Conservation (phyloP, 2,113 vertebrate genomes). For the Saimiri boliviensis region DNA sequence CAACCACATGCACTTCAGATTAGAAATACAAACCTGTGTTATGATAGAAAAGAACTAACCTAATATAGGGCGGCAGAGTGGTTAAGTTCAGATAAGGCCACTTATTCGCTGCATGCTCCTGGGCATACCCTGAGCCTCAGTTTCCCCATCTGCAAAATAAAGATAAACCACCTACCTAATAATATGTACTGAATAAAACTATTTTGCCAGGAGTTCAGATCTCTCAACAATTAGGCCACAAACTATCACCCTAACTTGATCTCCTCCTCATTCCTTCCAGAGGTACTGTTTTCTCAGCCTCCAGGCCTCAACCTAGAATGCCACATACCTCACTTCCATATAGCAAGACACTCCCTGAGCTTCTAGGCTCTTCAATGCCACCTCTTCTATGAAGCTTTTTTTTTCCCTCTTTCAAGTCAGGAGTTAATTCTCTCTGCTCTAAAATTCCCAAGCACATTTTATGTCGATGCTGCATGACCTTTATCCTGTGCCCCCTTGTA, state of each 20-base stretch:
- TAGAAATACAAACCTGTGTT: not conserved
- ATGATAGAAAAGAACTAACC: not conserved
- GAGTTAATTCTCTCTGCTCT: not conserved
- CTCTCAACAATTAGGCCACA: not conserved
- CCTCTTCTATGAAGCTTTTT: not conserved
- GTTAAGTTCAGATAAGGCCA: not conserved
- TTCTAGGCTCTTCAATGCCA: not conserved
- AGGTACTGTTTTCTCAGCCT: not conserved
- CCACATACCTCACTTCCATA: not conserved
- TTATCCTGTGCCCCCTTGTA: fast-evolving
- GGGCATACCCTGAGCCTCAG: not conserved
- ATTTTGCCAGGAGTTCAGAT: not conserved
- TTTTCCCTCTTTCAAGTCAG: not conserved
- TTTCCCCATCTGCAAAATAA: not conserved
- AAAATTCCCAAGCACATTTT: not conserved
- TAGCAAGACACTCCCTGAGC: not conserved
- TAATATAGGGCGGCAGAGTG: not conserved
- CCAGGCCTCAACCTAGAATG: not conserved
- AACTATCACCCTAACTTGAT: no score
- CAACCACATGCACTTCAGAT: not conserved
- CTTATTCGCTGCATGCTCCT: not conserved
- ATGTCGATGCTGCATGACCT: not conserved
- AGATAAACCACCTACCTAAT: not conserved
- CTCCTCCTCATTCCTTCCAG: not conserved
- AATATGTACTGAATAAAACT: not conserved